A percentile compares a stretch with the other conserved stretches of the same genome.
Evolutionary conservation across 2,888 invertebrate species (phyloP).

Genomic region (Julus scanicus): DNA sequence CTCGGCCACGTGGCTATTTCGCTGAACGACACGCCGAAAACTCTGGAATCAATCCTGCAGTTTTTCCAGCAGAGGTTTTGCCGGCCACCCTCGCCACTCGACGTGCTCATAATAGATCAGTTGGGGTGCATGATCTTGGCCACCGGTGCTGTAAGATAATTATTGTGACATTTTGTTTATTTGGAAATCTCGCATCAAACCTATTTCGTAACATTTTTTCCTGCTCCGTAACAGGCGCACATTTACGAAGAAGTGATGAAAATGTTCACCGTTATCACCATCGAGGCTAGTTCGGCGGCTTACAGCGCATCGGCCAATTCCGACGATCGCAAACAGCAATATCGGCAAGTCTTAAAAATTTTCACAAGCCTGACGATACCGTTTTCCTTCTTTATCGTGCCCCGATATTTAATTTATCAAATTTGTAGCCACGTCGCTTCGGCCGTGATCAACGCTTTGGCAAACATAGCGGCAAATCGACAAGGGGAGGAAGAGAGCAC

Average conservation of each 20-base stretch:
- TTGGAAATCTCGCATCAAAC: no score
- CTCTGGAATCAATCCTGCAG: constrained; percentile 93
- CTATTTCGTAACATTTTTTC: not conserved
- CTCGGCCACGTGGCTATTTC: constrained; percentile 97
- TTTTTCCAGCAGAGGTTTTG: constrained; percentile 97
- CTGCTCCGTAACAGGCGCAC: constrained; percentile 66
- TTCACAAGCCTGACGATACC: not conserved
- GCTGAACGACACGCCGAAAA: constrained; percentile 90
- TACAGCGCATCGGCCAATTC: constrained; percentile 71
- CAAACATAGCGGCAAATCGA: constrained; percentile 94
- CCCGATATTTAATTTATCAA: constrained; percentile 65
- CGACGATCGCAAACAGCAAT: constrained; percentile 73
- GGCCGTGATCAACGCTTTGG: constrained; percentile 95
- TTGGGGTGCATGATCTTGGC: constrained; percentile 95
- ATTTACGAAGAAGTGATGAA: constrained; percentile 96
- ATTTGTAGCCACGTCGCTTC: constrained; percentile 82
- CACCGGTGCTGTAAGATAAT: constrained; percentile 64
- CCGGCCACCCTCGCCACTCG: constrained; percentile 89
- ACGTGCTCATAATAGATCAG: constrained; percentile 95
- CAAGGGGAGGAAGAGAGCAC: constrained; percentile 86
- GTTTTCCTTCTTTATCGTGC: not conserved
- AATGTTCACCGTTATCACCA: constrained; percentile 95
- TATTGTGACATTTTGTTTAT: not conserved
- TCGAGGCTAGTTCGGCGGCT: constrained; percentile 77
- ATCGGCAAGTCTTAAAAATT: constrained; percentile 65